Conservation (phyloP, 2,797 vertebrate species). For the Gadopsis bispinosus region DNA sequence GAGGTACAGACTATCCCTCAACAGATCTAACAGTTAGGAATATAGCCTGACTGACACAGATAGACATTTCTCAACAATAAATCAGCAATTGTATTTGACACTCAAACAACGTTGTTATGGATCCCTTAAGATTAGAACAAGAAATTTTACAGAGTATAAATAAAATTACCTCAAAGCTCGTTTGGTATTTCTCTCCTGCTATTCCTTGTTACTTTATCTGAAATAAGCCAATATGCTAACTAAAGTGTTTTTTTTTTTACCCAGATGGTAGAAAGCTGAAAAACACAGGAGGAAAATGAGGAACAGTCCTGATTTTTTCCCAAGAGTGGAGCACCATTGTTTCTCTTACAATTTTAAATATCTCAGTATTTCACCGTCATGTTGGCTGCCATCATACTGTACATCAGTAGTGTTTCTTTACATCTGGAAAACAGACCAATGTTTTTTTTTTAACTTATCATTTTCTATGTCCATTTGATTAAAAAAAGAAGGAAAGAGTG, state of each 20-base stretch:
- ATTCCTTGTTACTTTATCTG: neutral
- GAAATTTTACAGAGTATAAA: too few relatives aligned
- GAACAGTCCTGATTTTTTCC: conserved; percentile 73
- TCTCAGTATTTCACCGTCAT: conserved; percentile 92
- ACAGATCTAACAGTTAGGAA: neutral
- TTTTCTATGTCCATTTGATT: conserved; percentile 79
- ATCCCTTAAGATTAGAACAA: too few relatives aligned
- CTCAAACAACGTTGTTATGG: too few relatives aligned
- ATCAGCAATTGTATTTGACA: too few relatives aligned
- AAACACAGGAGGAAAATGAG: conserved; percentile 72
- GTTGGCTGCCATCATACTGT: conserved; percentile 88
- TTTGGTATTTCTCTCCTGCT: neutral
- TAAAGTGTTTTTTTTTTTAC: conserved; percentile 14
- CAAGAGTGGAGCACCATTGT: conserved; percentile 83
- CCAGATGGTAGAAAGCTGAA: conserved; percentile 98
- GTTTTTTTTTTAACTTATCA: conserved; percentile 78
- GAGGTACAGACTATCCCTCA: conserved; percentile 74
- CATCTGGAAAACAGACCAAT: conserved; percentile 88
- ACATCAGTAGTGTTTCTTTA: conserved; percentile 87
- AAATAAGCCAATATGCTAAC: conserved; percentile 8
- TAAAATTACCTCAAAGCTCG: neutral
- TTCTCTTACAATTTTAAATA: conserved; percentile 88
- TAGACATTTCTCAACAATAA: neutral
- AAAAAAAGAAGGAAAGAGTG: conserved; percentile 49
- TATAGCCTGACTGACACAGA: neutral